Evolutionary conservation across 2,888 invertebrate species (phyloP).

Genomic region (Tinea semifulvella): DNA sequence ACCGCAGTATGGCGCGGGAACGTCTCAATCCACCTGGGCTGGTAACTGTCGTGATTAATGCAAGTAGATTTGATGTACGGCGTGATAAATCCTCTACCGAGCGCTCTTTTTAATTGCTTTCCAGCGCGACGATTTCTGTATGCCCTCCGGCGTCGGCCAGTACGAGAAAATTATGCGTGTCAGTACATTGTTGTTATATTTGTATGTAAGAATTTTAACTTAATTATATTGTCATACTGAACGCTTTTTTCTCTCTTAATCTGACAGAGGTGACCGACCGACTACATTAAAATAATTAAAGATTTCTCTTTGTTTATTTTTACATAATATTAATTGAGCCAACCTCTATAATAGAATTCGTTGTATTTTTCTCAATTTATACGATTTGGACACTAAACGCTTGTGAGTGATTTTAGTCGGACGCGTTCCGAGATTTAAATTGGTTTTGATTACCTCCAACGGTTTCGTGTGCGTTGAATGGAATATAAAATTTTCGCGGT

Average conservation of each 20-base stretch:
- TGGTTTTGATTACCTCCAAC: conserved; percentile 13
- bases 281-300: conserved; percentile 6
- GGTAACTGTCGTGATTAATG: conserved; percentile 13
- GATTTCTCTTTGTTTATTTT: no score
- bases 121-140: background rate
- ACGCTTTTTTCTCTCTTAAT: background rate
- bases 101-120: conserved; percentile 13
- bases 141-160: background rate
- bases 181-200: background rate
- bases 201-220: conserved; percentile 11
- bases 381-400: no score
- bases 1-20: conserved; percentile 4
- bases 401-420: background rate
- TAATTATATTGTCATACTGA: conserved; percentile 7
- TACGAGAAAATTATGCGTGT: conserved; percentile 7
- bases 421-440: conserved; percentile 7
- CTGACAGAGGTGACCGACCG: conserved; percentile 1
- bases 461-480: conserved; percentile 11
- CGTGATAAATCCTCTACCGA: conserved; percentile 13
- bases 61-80: conserved; percentile 13
- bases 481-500: conserved; percentile 14
- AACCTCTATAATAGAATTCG: conserved; percentile 1
- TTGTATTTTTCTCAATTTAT: conserved; percentile 2
- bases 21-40: conserved; percentile 10
- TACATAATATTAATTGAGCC: background rate